Evolutionary conservation across 1,140 invertebrate genomes (phyloP).

Genomic region (Ooceraea biroi): DNA sequence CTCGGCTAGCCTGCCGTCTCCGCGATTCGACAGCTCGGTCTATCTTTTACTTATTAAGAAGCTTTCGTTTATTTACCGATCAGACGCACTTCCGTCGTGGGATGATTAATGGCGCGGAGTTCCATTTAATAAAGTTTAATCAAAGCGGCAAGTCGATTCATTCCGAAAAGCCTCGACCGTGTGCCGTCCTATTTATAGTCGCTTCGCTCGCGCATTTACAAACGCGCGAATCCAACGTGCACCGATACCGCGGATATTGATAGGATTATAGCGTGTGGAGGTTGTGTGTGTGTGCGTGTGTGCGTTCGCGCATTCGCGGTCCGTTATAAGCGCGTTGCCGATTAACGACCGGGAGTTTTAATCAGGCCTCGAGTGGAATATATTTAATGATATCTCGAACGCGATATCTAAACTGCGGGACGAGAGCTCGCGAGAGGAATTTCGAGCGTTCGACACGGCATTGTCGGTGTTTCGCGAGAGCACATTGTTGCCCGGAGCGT

Average conservation of each 20-base stretch:
- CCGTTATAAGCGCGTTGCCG: not conserved
- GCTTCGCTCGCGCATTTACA: constrained; percentile 31
- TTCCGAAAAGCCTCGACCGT: constrained; percentile 35
- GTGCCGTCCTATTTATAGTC: constrained; percentile 48
- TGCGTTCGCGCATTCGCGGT: too few relatives aligned
- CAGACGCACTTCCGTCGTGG: constrained; percentile 54
- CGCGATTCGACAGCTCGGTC: constrained; percentile 6
- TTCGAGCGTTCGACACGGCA: not conserved
- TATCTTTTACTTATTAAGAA: constrained; percentile 23
- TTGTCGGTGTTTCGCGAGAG: not conserved
- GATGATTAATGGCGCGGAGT: constrained; percentile 49
- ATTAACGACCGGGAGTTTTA: constrained; percentile 26
- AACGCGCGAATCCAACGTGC: not conserved
- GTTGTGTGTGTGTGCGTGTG: too few relatives aligned
- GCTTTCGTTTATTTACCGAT: constrained; percentile 54
- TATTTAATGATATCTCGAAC: not conserved
- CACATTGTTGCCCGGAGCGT: not conserved
- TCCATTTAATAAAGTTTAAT: constrained; percentile 52
- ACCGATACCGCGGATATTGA: constrained; percentile 40
- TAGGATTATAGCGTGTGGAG: not conserved
- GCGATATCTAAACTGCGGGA: not conserved
- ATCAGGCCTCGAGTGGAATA: not conserved
- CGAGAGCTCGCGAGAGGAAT: not conserved
- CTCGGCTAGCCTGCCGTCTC: constrained; percentile 24
- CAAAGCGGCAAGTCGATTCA: constrained; percentile 40